Base-by-base conservation (phyloP, 2,113 vertebrate species). In the Eulemur rufifrons region DNA sequence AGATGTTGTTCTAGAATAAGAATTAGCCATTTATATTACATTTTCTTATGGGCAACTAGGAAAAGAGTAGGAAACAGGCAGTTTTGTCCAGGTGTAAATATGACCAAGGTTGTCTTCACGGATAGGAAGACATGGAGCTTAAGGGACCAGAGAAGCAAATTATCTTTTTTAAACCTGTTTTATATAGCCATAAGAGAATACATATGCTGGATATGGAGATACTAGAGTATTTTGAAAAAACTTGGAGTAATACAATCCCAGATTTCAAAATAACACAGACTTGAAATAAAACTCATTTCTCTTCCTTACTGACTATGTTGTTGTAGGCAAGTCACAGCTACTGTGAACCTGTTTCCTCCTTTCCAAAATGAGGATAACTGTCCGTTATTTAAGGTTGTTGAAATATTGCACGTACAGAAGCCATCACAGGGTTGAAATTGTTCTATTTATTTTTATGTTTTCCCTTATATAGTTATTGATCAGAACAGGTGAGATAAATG, bases 401-500 rank as follows among this genome's bases (percentile, higher is more conserved):
- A 78, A 61, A 56, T 34, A 94, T 54, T 42, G 17, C 29, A 10
- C 59, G 81, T 39, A 82, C 87, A 86, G 12, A 85, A 69, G 18
- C 7, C 25, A 61, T 47, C 50, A n/a, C 1, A 42, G 5, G 32
- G 39, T 20, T 82, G n/a, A 82, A 86, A 47, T 47, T 42, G 18
- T n/a, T 78, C 9, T 84, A 29, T 23, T 82, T 92, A 78, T 74
- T 88, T 97, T 87, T 64, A 59, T 54, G 32, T 68, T 54, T 83
- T 84, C 5, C 23, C 8, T 23, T n/a, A 37, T 2, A 68, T 37
- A 42, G 1, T 50, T 94, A 54, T 63, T 84, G 29, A 77, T 82
- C 8, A 94, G 61, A 78, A 29, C 6, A 69, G 5, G 0, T 34
- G 20, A 82, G 45, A 39, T 12, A 74, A 59, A 8, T 74, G 32